These are phyloP conservation scores for Psammodynastes pulverulentus DNA, from an alignment of 2,113 vertebrate species.

Conservation along the genomic window DNA sequence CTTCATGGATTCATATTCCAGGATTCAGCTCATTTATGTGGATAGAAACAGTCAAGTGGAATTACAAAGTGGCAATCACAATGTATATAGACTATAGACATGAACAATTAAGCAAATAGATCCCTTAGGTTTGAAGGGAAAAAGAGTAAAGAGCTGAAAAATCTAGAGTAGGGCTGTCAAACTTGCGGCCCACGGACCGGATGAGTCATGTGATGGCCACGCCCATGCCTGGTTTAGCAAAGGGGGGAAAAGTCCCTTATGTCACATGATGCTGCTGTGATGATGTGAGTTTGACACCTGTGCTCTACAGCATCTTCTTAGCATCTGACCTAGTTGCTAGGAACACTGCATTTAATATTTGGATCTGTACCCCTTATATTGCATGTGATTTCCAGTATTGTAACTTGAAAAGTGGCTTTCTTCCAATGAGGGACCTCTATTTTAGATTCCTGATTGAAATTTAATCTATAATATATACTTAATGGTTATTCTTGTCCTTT, in stretches of 20 bases:
- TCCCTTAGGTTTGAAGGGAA: not conserved
- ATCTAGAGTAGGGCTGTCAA: not conserved
- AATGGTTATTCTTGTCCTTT: not conserved
- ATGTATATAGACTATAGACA: not conserved
- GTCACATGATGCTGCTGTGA: too few species aligned
- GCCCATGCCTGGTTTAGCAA: too few species aligned
- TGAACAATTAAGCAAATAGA: not conserved
- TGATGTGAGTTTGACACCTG: too few species aligned
- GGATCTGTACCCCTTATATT: not conserved
- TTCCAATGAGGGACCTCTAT: not conserved
- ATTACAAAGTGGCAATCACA: not conserved
- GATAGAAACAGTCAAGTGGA: not conserved
- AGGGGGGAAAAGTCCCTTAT: too few species aligned
- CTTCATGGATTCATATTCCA: not conserved
- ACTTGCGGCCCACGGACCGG: accelerated
- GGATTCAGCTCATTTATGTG: not conserved
- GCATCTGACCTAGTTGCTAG: not conserved
- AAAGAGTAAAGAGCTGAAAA: not conserved
- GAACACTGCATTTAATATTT: not conserved
- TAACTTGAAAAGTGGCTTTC: not conserved
- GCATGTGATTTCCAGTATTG: not conserved
- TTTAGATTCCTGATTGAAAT: not conserved
- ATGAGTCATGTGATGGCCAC: too few species aligned
- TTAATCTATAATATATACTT: not conserved
- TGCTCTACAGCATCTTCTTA: not conserved